Percentiles rank a stretch among this genome's conserved stretches.
Evolutionary conservation across 2,113 vertebrate species (phyloP).

Genomic region (Eulemur macaco): DNA sequence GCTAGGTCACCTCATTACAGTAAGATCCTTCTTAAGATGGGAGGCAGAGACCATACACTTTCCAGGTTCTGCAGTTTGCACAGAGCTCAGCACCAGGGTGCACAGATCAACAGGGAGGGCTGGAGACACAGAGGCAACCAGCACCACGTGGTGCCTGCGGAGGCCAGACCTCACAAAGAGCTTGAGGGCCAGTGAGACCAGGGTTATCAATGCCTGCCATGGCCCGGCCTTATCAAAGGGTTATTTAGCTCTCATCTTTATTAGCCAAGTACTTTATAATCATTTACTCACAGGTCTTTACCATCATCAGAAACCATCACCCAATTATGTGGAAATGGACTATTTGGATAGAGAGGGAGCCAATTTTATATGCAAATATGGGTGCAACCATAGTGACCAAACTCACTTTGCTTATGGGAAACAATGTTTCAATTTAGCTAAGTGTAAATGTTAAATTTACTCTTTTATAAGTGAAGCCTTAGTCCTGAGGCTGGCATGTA

Average conservation of each 20-base stretch:
- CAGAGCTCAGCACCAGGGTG: not conserved
- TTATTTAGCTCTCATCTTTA: conserved; percentile 34
- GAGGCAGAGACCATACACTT: not conserved
- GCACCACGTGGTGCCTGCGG: not conserved
- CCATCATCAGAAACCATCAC: conserved; percentile 2
- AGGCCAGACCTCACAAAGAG: not conserved
- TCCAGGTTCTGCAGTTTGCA: not conserved
- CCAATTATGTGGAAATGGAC: conserved; percentile 10
- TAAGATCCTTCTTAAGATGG: not conserved
- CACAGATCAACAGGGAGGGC: not conserved
- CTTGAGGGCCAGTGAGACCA: accelerated
- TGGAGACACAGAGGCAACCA: not conserved
- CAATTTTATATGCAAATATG: conserved; percentile 38
- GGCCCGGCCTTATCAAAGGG: not conserved
- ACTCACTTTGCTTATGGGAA: not conserved
- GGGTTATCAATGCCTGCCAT: not conserved
- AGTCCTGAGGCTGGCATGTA: not conserved
- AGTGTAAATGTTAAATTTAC: not conserved
- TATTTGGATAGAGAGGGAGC: conserved; percentile 33
- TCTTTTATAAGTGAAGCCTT: not conserved
- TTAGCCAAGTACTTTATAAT: conserved; percentile 53
- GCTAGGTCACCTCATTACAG: not conserved
- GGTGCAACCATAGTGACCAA: conserved; percentile 2
- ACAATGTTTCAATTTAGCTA: not conserved
- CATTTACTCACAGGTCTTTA: conserved; percentile 55